phyloP scores from a whole-genome alignment of 2,888 invertebrate species.

The Neoitamus cyanurus region DNA sequence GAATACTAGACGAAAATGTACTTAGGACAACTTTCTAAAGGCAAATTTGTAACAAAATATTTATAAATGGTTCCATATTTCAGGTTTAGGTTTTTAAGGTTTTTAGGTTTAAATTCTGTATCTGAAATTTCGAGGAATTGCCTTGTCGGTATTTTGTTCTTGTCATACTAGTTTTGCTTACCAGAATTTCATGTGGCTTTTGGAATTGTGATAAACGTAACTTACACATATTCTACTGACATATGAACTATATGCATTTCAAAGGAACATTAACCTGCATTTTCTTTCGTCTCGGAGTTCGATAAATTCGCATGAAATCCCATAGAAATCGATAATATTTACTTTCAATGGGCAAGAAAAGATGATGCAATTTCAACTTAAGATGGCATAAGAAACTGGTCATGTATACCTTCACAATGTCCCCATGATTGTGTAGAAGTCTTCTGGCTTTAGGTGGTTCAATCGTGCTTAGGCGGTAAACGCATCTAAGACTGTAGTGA shows the following conservation, averaged over 20 bases:
- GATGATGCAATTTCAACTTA: conserved; percentile 44
- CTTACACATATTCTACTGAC: not conserved
- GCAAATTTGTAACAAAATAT: too few species aligned
- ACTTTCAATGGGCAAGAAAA: not conserved
- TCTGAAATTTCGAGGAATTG: not conserved
- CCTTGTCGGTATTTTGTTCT: not conserved
- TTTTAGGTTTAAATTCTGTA: too few species aligned
- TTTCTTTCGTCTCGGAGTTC: not conserved
- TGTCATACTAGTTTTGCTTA: not conserved
- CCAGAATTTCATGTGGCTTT: not conserved
- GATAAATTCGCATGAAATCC: not conserved
- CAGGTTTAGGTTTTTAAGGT: too few species aligned
- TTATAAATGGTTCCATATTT: too few species aligned
- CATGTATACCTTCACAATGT: conserved; percentile 16
- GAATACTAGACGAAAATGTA: too few species aligned
- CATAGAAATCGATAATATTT: not conserved
- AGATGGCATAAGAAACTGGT: conserved; percentile 42
- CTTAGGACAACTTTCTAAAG: too few species aligned
- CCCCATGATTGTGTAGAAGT: conserved; percentile 26
- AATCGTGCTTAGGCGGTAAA: not conserved
- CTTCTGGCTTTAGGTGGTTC: conserved; percentile 3
- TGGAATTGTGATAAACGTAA: not conserved
- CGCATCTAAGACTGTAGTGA: not conserved
- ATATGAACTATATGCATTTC: not conserved
- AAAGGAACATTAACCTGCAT: not conserved